A percentile compares a stretch with the other conserved stretches of the same genome.
Evolutionary conservation across 2,113 vertebrate genomes (phyloP).

Genomic region (Plecotus auritus): DNA sequence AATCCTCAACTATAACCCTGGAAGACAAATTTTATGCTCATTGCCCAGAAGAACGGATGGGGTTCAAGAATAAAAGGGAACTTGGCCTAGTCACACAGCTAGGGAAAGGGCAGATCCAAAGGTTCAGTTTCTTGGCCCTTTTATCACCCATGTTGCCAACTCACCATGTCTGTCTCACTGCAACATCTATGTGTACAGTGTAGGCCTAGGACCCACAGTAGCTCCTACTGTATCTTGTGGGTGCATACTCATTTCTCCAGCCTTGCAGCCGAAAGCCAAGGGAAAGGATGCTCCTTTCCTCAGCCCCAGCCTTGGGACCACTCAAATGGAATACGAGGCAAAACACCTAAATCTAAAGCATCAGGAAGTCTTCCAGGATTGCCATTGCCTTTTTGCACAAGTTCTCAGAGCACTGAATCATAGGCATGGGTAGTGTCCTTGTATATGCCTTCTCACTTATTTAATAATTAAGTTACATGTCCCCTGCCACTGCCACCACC

Average conservation of each 20-base stretch:
- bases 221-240: not conserved
- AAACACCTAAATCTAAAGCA: not conserved
- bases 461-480: not conserved
- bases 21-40: not conserved
- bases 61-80: not conserved
- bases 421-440: not conserved
- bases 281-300: not conserved
- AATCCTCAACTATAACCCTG: not conserved
- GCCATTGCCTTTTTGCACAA: not conserved
- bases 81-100: not conserved
- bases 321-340: not conserved
- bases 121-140: not conserved
- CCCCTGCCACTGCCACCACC: not conserved
- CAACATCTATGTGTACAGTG: rapidly evolving
- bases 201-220: not conserved
- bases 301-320: not conserved
- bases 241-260: not conserved
- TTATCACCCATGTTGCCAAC: not conserved
- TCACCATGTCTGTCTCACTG: not conserved
- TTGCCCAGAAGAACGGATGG: not conserved
- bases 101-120: not conserved
- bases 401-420: not conserved
- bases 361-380: not conserved
- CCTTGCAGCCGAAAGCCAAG: not conserved
- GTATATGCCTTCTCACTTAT: not conserved